Base-by-base conservation (phyloP, 2,888 invertebrate genomes). In the Pseudolycoriella hygida region DNA sequence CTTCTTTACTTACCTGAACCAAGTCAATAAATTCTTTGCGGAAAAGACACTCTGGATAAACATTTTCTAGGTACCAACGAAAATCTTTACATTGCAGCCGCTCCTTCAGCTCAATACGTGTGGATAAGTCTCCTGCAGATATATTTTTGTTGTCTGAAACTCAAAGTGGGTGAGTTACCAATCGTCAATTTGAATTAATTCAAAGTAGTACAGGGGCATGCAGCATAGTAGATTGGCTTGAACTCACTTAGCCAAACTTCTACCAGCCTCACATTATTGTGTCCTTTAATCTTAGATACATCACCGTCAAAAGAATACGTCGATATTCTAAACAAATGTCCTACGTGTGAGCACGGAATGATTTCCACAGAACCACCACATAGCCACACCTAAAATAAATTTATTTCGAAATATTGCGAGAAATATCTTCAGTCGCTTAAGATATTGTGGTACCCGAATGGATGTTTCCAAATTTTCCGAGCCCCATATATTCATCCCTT, bases 401-500 rank as follows among this genome's bases (percentile, higher is more conserved):
- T n/a, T n/a, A n/a, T n/a, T n/a, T n/a, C n/a, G n/a, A n/a, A n/a
- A n/a, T n/a, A n/a, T n/a, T n/a, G n/a, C n/a, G n/a, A n/a, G n/a
- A n/a, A n/a, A n/a, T n/a, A n/a, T n/a, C n/a, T n/a, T n/a, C n/a
- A n/a, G n/a, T n/a, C n/a, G n/a, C n/a, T 6, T 3, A 4, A 37
- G 17, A 11, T 14, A 15, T 17, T 12, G 10, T 12, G 12, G 18
- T 72, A 90, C 90, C 76, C 90, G 74, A 67, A 92, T 88, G 58
- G 89, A 89, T 84, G 93, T 88, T 68, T 93, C 92, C 42, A 93
- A 72, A 41, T 93, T 92, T 67, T 93, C 92, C 43, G 88, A 90
- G 43, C 93, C 93, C 93, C 93, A 94, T 55, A 94, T 92, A 66
- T 93, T 88, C 93, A 94, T 93, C 51, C 92, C 93, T 64, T 88